A percentile compares a stretch with the other conserved stretches of the same genome.
Evolutionary conservation across 1,140 invertebrate species (phyloP).

Genomic region (Meloidogyne hapla): DNA sequence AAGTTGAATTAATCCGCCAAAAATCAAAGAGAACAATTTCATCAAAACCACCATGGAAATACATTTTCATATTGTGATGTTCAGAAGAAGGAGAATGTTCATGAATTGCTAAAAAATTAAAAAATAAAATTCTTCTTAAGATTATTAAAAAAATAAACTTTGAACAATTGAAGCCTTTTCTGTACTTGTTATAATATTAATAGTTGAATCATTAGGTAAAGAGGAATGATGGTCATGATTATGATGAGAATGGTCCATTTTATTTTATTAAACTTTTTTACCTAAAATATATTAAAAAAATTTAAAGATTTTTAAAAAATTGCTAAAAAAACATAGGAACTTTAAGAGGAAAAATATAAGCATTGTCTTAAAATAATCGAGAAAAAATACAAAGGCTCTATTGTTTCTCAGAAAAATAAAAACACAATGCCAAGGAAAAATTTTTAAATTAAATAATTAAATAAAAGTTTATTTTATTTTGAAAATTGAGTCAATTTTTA

Average conservation of each 20-base stretch:
- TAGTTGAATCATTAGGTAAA: neutral
- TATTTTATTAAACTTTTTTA: neutral
- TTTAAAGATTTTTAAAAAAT: neutral
- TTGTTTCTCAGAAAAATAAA: neutral
- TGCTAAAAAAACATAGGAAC: neutral
- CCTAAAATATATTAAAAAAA: neutral
- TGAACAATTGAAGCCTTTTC: neutral
- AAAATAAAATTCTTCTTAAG: too few species aligned
- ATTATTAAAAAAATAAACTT: neutral
- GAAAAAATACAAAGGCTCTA: neutral
- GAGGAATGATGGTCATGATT: neutral
- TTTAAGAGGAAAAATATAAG: neutral
- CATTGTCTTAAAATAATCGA: too few species aligned
- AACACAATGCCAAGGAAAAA: neutral
- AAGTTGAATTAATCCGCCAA: slow-evolving; percentile 41
- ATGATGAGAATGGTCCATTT: neutral
- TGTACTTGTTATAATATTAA: neutral
- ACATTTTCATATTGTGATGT: slow-evolving; percentile 55
- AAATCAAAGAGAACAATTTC: slow-evolving; percentile 58
- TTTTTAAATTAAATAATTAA: too few species aligned
- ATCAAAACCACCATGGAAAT: slow-evolving; percentile 54
- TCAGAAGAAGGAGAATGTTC: neutral
- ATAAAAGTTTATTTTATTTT: too few species aligned
- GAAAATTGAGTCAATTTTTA: too few species aligned
- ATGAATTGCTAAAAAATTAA: neutral